Conservation (phyloP, 1,140 invertebrate species). For the Drosophila varians region DNA sequence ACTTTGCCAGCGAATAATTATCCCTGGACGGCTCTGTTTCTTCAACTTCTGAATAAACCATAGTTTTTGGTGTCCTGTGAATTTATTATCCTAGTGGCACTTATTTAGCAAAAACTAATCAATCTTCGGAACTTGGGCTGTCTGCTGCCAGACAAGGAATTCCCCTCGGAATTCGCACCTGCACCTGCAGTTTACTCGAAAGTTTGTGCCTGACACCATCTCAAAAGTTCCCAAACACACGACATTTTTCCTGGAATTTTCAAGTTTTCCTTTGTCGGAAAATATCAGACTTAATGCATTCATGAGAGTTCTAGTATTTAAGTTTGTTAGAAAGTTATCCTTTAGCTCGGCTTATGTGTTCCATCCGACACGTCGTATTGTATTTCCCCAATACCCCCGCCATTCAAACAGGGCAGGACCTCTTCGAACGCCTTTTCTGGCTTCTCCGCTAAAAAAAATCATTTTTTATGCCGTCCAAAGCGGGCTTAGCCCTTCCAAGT, state of each 20-base stretch:
- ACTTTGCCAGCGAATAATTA: not conserved
- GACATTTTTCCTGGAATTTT: not conserved
- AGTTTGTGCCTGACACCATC: not conserved
- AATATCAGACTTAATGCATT: not conserved
- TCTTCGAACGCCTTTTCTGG: conserved; percentile 3
- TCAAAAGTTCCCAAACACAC: not conserved
- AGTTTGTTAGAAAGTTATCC: not conserved
- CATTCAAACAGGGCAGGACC: not conserved
- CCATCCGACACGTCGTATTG: not conserved
- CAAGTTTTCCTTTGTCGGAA: not conserved
- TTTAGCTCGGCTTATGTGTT: not conserved
- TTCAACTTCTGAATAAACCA: not conserved
- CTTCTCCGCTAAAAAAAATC: conserved; percentile 15
- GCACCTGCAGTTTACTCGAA: not conserved
- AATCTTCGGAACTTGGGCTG: not conserved
- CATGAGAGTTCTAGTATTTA: not conserved
- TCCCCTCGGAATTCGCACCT: not conserved
- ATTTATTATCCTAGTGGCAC: not conserved
- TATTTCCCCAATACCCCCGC: not conserved
- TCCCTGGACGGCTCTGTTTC: no score
- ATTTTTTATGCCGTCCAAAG: conserved; percentile 6
- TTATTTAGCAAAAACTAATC: not conserved
- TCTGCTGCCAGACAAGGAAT: not conserved
- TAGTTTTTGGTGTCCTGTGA: not conserved
- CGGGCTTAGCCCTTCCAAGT: conserved; percentile 24